Percentiles rank a stretch among this genome's conserved stretches.
phyloP scores from a whole-genome alignment of 1,140 invertebrate species.

The Melitaea cinxia region DNA sequence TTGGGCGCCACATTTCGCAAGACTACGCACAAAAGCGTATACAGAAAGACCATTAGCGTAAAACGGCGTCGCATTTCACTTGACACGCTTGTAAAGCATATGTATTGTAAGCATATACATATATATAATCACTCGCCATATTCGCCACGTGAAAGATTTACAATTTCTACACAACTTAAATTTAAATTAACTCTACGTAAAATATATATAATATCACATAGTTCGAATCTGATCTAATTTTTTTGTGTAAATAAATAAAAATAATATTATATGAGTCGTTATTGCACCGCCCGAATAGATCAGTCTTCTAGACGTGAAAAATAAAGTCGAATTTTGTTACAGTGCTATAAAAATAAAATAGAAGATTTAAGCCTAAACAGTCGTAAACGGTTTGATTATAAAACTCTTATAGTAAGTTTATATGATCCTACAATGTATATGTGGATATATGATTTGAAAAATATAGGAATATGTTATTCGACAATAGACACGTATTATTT shows the following conservation, averaged over 20 bases:
- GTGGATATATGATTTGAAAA: slow-evolving; percentile 23
- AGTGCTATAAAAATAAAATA: slow-evolving; percentile 13
- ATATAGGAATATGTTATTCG: background rate
- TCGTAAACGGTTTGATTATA: slow-evolving; percentile 23
- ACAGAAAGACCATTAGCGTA: background rate
- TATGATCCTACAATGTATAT: slow-evolving; percentile 29
- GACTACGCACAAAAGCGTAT: background rate
- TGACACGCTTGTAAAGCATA: background rate
- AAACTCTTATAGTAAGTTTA: slow-evolving; percentile 25
- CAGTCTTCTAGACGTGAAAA: slow-evolving; percentile 42
- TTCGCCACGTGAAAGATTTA: background rate
- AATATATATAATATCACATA: slow-evolving; percentile 11
- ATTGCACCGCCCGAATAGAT: slow-evolving; percentile 44
- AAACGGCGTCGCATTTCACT: background rate
- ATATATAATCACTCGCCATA: background rate
- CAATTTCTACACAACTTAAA: background rate
- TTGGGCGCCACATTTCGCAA: background rate
- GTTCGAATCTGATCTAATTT: background rate
- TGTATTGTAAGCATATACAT: background rate
- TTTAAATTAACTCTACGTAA: background rate
- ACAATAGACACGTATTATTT: background rate
- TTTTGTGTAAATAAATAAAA: slow-evolving; percentile 1
- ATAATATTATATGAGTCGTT: background rate
- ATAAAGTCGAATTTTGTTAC: slow-evolving; percentile 26
- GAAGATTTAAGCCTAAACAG: slow-evolving; percentile 22